phyloP scores from a whole-genome alignment of 2,797 vertebrate species.

The Linurgus olivaceus region DNA sequence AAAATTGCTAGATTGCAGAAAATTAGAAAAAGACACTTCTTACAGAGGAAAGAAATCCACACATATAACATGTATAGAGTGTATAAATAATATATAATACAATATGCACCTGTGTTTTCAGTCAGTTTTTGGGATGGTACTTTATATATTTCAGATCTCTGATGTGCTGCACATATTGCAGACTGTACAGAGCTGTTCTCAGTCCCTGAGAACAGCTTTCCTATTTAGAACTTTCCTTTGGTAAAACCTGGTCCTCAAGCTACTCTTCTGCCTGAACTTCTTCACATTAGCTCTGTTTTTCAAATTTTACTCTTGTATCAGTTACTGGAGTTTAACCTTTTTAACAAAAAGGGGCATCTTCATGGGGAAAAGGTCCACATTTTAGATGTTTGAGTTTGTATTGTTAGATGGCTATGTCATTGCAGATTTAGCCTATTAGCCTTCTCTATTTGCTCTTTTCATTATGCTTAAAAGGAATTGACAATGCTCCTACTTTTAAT shows the following conservation, averaged over 20 bases:
- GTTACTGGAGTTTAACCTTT: background rate
- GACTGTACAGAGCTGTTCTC: background rate
- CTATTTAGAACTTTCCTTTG: background rate
- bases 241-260: background rate
- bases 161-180: background rate
- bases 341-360: background rate
- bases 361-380: background rate
- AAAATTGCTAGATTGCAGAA: background rate
- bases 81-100: background rate
- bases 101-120: background rate
- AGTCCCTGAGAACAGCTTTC: background rate
- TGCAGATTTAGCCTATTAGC: background rate
- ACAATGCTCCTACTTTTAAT: background rate
- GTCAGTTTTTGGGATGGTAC: background rate
- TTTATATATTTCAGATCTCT: background rate
- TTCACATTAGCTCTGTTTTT: background rate
- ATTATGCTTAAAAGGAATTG: background rate
- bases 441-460: background rate
- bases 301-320: background rate
- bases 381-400: background rate
- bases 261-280: background rate
- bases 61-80: fast-evolving
- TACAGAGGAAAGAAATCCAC: background rate
- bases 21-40: background rate
- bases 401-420: background rate